Conservation (phyloP, 2,797 vertebrate species). For the Rhynchonycteris naso region DNA sequence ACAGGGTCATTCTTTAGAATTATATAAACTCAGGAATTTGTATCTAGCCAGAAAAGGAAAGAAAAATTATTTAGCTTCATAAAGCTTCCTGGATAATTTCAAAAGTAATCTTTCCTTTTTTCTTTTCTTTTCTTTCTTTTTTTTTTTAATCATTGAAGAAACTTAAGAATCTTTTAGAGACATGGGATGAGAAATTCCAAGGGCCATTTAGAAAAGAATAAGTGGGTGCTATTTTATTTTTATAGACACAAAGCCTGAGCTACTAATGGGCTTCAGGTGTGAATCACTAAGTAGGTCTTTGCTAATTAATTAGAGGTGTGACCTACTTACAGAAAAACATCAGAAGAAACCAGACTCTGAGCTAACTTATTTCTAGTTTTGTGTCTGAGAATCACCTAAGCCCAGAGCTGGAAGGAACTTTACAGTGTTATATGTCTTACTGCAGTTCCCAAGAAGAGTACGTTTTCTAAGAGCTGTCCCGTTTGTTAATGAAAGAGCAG, state of each 20-base stretch:
- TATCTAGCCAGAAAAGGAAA: neutral
- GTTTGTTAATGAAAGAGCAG: neutral
- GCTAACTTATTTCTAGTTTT: neutral
- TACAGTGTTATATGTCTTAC: neutral
- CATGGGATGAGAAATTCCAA: neutral
- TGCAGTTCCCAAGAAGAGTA: neutral
- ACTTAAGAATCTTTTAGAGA: neutral
- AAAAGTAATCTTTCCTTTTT: neutral
- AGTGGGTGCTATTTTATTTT: slow-evolving; percentile 53
- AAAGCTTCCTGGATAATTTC: slow-evolving; percentile 39
- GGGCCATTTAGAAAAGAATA: neutral
- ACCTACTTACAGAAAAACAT: slow-evolving; percentile 55
- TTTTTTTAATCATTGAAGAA: neutral
- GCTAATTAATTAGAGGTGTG: slow-evolving; percentile 79
- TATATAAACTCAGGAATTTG: slow-evolving; percentile 50
- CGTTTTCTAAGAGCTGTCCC: neutral
- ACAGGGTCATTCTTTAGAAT: neutral
- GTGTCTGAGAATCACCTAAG: neutral
- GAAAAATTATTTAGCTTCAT: neutral
- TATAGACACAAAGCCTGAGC: slow-evolving; percentile 53
- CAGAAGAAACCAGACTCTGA: slow-evolving; percentile 41
- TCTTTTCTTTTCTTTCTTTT: neutral
- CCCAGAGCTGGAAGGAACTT: neutral
- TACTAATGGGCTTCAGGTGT: slow-evolving; percentile 76
- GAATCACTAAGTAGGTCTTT: slow-evolving; percentile 62